phyloP scores from a whole-genome alignment of 2,797 vertebrate species.

The Neolamprologus multifasciatus region DNA sequence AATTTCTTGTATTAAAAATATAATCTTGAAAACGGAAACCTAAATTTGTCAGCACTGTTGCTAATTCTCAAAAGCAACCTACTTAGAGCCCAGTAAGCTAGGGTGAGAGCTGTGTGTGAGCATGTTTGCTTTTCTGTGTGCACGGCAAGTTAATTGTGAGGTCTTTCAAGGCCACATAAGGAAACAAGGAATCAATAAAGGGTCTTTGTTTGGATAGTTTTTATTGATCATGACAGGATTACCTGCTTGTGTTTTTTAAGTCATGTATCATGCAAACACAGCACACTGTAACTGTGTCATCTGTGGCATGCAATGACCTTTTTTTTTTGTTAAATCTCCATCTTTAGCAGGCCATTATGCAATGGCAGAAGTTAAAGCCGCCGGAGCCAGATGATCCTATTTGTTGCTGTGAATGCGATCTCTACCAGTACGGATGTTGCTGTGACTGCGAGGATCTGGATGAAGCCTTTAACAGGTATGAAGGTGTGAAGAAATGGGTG shows the following conservation, averaged over 20 bases:
- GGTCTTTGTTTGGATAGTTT: not conserved
- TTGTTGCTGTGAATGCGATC: constrained; percentile 89
- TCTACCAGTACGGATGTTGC: constrained; percentile 78
- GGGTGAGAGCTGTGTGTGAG: not conserved
- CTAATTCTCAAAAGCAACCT: not conserved
- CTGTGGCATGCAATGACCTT: not conserved
- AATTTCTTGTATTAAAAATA: not conserved
- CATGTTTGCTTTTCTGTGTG: not conserved
- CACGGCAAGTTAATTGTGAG: not conserved
- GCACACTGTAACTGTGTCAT: not conserved
- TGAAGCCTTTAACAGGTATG: constrained; percentile 81
- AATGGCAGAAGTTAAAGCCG: constrained; percentile 73
- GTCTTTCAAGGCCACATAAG: not conserved
- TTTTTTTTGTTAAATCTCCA: not conserved
- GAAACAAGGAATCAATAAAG: not conserved
- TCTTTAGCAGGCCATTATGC: constrained; percentile 56
- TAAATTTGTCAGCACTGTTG: not conserved
- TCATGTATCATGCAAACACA: not conserved
- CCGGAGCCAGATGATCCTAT: constrained; percentile 80
- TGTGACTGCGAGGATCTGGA: constrained; percentile 90
- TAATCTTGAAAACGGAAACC: too few relatives aligned
- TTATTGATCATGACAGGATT: not conserved
- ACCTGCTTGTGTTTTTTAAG: not conserved
- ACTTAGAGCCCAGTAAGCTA: not conserved
- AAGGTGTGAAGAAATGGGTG: not conserved